phyloP scores from a whole-genome alignment of 1,140 invertebrate genomes.

The Aphelenchoides avenae region DNA sequence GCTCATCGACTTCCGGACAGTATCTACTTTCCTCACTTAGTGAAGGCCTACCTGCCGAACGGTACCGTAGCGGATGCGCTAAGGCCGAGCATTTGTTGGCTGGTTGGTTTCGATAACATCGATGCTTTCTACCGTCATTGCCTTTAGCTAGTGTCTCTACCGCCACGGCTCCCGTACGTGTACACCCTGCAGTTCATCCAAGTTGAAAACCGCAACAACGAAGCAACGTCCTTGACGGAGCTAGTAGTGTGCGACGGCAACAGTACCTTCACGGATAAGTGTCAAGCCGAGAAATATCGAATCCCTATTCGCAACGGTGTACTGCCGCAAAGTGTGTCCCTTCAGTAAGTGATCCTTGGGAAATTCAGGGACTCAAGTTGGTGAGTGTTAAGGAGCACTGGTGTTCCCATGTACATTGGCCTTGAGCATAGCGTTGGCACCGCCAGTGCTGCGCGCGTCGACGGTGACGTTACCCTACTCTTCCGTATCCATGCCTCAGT shows the following conservation, averaged over 20 bases:
- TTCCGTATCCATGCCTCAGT: constrained; percentile 56
- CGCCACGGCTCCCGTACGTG: constrained; percentile 47
- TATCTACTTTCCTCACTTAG: constrained; percentile 53
- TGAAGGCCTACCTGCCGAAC: constrained; percentile 45
- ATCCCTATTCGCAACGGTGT: constrained; percentile 52
- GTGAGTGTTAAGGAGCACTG: constrained; percentile 39
- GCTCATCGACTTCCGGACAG: constrained; percentile 32
- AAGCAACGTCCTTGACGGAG: constrained; percentile 24
- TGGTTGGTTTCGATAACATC: constrained; percentile 39
- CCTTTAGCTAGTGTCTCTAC: constrained; percentile 44
- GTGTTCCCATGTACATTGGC: constrained; percentile 52
- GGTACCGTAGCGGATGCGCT: constrained; percentile 47
- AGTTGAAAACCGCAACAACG: constrained; percentile 41
- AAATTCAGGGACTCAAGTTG: neutral
- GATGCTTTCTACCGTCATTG: no score
- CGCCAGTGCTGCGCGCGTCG: constrained; percentile 25
- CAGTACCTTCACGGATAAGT: constrained; percentile 29
- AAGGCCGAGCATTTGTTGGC: constrained; percentile 49
- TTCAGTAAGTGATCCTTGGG: constrained; percentile 16
- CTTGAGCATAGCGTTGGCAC: constrained; percentile 42
- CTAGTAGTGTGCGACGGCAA: constrained; percentile 55
- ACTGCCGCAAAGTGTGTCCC: constrained; percentile 50
- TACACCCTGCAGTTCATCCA: constrained; percentile 56
- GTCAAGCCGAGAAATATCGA: constrained; percentile 39
- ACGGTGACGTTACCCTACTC: constrained; percentile 49